A percentile compares a stretch with the other conserved stretches of the same genome.
phyloP scores from a whole-genome alignment of 2,888 invertebrate species.

The Sthenelais limicola region DNA sequence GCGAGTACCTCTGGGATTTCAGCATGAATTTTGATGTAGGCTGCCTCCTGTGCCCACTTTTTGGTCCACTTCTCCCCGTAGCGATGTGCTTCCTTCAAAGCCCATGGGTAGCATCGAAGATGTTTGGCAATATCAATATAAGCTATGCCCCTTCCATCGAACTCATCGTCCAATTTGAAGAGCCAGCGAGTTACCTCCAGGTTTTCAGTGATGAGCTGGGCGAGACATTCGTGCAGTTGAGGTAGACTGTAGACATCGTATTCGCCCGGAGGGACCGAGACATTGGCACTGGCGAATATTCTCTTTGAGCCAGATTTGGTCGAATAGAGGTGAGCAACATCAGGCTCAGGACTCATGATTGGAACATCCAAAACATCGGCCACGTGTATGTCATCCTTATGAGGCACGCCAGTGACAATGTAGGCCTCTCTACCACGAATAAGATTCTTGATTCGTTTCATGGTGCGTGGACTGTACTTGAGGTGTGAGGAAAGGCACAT shows the following conservation, averaged over 20 bases:
- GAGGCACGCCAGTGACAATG: conserved; percentile 69
- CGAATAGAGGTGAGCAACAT: conserved; percentile 69
- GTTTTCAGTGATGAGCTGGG: conserved; percentile 71
- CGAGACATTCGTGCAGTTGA: conserved; percentile 71
- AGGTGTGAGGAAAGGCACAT: conserved; percentile 71
- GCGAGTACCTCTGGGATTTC: conserved; percentile 67
- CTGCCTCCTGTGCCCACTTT: conserved; percentile 73
- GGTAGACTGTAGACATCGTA: conserved; percentile 70
- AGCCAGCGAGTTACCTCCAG: conserved; percentile 69
- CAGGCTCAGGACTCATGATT: conserved; percentile 69
- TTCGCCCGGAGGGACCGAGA: conserved; percentile 69
- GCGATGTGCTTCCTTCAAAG: conserved; percentile 67
- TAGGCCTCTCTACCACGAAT: conserved; percentile 70
- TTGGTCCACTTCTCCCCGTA: conserved; percentile 72
- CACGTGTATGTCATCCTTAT: conserved; percentile 70
- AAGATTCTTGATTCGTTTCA: conserved; percentile 67
- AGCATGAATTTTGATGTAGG: conserved; percentile 68
- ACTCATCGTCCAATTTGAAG: conserved; percentile 71
- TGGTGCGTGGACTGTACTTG: conserved; percentile 70
- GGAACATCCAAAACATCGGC: conserved; percentile 68
- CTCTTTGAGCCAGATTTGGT: conserved; percentile 72
- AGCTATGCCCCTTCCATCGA: conserved; percentile 71
- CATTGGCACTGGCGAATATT: conserved; percentile 68
- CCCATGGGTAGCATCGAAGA: conserved; percentile 69
- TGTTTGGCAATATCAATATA: conserved; percentile 68